A percentile compares a stretch with the other conserved stretches of the same genome.
These are phyloP conservation scores for Nixonia krombeini DNA, from an alignment of 1,140 invertebrate species.

Conservation along the genomic window DNA sequence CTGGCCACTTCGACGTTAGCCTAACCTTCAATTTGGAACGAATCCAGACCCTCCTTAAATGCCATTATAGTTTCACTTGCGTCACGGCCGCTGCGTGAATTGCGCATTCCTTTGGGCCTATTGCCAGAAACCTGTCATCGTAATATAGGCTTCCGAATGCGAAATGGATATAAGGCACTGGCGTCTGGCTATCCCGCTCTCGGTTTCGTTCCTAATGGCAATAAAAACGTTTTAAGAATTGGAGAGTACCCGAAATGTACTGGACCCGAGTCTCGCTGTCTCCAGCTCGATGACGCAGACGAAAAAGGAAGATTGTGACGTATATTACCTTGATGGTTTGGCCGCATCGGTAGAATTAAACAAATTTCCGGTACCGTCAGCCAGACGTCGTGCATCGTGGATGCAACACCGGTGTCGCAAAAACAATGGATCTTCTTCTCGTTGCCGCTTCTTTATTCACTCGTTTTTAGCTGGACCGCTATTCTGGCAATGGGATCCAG, in stretches of 20 bases:
- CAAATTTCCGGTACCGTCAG: constrained; percentile 37
- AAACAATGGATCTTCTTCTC: constrained; percentile 44
- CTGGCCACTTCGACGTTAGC: constrained; percentile 64
- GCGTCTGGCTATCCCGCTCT: too few species aligned
- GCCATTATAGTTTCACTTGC: constrained; percentile 67
- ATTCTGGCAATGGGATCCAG: constrained; percentile 15
- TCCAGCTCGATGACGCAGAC: constrained; percentile 6
- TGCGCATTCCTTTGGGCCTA: constrained; percentile 67
- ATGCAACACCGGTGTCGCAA: constrained; percentile 44
- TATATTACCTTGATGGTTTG: constrained; percentile 15
- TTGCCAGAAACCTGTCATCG: constrained; percentile 1
- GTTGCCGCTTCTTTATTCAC: constrained; percentile 32
- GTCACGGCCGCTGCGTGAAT: constrained; percentile 63
- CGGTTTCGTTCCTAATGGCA: neutral
- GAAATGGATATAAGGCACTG: neutral
- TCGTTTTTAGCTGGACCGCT: constrained; percentile 24
- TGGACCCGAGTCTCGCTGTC: neutral
- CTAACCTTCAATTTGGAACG: constrained; percentile 61
- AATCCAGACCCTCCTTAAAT: constrained; percentile 59
- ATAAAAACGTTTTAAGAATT: neutral
- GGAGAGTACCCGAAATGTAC: too few species aligned
- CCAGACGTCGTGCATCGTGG: constrained; percentile 28
- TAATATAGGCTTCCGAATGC: neutral
- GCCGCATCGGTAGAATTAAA: constrained; percentile 8
- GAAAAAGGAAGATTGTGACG: constrained; percentile 6